Percentiles rank a stretch among this genome's conserved stretches.
phyloP scores from a whole-genome alignment of 2,888 invertebrate species.

The Eupithecia tripunctaria region DNA sequence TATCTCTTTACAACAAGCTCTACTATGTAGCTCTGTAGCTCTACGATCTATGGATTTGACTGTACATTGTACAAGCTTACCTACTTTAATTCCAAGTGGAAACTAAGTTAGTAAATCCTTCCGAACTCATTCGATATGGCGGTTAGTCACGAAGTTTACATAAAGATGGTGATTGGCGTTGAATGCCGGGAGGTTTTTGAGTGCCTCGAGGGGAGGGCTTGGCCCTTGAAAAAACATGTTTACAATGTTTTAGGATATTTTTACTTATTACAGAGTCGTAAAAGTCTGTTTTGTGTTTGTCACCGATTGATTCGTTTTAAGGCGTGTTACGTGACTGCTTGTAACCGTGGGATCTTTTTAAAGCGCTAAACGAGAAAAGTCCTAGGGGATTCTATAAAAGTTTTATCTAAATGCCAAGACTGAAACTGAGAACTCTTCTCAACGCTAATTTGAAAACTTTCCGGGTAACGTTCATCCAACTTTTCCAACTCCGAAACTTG shows the following conservation, averaged over 20 bases:
- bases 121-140: slow-evolving; percentile 83
- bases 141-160: slow-evolving; percentile 84
- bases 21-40: not conserved
- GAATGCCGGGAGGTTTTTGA: slow-evolving; percentile 75
- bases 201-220: slow-evolving; percentile 64
- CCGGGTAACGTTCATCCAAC: slow-evolving; percentile 66
- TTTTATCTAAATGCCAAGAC: not conserved
- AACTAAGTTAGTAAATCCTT: slow-evolving; percentile 78
- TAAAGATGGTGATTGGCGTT: slow-evolving; percentile 82
- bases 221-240: slow-evolving; percentile 77
- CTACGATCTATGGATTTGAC: slow-evolving; percentile 1
- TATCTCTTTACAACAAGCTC: not conserved
- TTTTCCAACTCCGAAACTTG: slow-evolving; percentile 60
- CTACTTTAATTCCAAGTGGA: slow-evolving; percentile 28
- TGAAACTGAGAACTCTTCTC: slow-evolving; percentile 6
- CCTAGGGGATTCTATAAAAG: not conserved
- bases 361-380: not conserved
- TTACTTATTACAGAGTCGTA: slow-evolving; percentile 53
- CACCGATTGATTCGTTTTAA: slow-evolving; percentile 57
- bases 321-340: slow-evolving; percentile 17
- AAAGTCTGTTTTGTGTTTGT: slow-evolving; percentile 69
- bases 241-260: slow-evolving; percentile 68
- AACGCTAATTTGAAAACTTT: slow-evolving; percentile 64
- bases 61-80: slow-evolving; percentile 1
- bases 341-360: not conserved